These are phyloP conservation scores for Tipula confusa DNA, from an alignment of 2,888 invertebrate genomes.

Conservation along the genomic window DNA sequence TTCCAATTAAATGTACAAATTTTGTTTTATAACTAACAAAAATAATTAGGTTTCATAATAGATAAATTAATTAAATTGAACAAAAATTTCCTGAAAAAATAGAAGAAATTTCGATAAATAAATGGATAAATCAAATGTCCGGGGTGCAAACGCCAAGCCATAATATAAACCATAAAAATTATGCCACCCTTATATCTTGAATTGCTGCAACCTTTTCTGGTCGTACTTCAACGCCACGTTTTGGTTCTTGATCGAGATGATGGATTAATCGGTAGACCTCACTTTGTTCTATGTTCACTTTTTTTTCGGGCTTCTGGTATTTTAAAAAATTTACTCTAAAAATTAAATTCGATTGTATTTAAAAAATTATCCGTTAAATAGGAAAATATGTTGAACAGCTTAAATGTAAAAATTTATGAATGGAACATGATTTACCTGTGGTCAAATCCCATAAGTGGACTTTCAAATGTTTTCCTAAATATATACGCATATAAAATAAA, in stretches of 20 bases:
- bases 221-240: constrained; percentile 62
- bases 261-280: constrained; percentile 78
- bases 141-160: no score
- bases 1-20: no score
- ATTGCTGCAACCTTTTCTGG: constrained; percentile 62
- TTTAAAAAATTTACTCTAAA: constrained; percentile 85
- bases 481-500: constrained; percentile 32
- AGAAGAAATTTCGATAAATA: not conserved
- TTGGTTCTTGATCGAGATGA: constrained; percentile 65
- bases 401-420: not conserved
- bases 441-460: constrained; percentile 47
- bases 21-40: no score
- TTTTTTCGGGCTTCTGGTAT: constrained; percentile 75
- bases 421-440: constrained; percentile 44
- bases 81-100: not conserved
- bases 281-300: constrained; percentile 69
- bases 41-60: no score
- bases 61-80: not conserved
- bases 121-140: not conserved
- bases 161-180: not conserved
- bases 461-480: constrained; percentile 47
- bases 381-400: no score
- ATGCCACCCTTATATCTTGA: constrained; percentile 51
- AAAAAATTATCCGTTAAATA: no score
- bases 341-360: not conserved